Conservation (phyloP, 2,113 vertebrate genomes). For the Bufo bufo region DNA sequence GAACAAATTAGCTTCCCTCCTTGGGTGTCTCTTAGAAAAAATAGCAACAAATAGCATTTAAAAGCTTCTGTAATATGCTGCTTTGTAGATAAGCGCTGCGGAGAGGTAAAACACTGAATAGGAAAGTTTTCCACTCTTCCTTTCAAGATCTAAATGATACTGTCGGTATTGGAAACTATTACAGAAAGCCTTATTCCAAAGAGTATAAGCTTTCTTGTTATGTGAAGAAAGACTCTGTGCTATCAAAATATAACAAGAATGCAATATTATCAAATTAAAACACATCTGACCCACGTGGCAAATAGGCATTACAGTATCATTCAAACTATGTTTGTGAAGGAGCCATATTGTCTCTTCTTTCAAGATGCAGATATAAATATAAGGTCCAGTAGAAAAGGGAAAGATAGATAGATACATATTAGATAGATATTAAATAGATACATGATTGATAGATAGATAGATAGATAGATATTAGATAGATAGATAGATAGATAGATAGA, state of each 20-base stretch:
- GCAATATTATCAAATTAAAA: constrained; percentile 51
- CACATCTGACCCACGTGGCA: constrained; percentile 56
- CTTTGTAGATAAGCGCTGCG: constrained; percentile 84
- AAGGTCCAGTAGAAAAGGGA: neutral
- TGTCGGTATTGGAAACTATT: constrained; percentile 71
- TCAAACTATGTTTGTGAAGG: neutral
- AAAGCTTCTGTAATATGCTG: constrained; percentile 76
- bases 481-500: no score
- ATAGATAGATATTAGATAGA: neutral
- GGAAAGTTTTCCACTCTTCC: constrained; percentile 78
- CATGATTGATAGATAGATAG: neutral
- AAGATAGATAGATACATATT: neutral
- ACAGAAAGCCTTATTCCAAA: constrained; percentile 74
- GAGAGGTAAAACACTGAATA: constrained; percentile 77
- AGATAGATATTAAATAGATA: neutral
- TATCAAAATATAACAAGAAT: constrained; percentile 70
- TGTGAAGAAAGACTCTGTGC: constrained; percentile 70
- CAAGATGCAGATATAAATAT: neutral
- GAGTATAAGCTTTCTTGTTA: constrained; percentile 74
- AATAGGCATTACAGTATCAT: constrained; percentile 39
- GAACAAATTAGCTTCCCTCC: constrained; percentile 81
- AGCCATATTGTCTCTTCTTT: neutral
- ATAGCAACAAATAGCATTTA: constrained; percentile 69
- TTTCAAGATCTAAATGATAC: constrained; percentile 77
- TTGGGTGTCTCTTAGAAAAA: constrained; percentile 80